Evolutionary conservation across 2,797 vertebrate species (phyloP), one percentile per base, ranked within the genome.

Genomic region (Acanthopagrus latus): DNA sequence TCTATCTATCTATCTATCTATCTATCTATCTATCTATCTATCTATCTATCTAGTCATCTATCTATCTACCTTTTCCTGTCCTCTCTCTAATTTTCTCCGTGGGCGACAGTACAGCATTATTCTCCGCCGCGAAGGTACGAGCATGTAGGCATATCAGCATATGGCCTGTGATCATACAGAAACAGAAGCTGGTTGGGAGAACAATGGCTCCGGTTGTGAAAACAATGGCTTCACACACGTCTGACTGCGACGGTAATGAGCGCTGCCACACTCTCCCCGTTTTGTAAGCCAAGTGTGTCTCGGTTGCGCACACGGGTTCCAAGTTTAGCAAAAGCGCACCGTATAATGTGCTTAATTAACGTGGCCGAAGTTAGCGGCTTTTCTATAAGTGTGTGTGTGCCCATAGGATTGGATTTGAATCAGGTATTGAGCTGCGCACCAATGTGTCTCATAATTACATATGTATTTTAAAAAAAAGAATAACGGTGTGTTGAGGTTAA

Each of bases 71-170:
- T 33, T 29, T 47, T 55, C 12, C 21, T 54, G n/a, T 41, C 17
- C 10, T 12, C 27, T 21, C 48, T 75, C 29, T 50, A 7, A 56
- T 46, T 73, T 33, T 46, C 12, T 50, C 43, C 3, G 57, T 88
- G 86, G 86, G 88, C 58, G 78, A 44, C 56, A 23, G 52, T 55
- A 33, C 7, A 33, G 33, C 33, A 17, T 71, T 86, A 68, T 86
- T 83, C 59, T 79, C 76, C 18, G 21, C 54, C n/a, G 29, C 17
- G 50, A 38, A 46, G 58, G 82, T 66, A 50, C 20, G 52, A 70
- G 72, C 62, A 50, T 64, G 81, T 79, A 76, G 84, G 82, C 81
- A 81, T 89, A 81, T 84, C 86, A 87, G 67, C 89, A 92, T 93
- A 92, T 89, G 91, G 89, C 60, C 64, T 74, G 66, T 69, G 63